A percentile compares a stretch with the other conserved stretches of the same genome.
phyloP scores from a whole-genome alignment of 2,888 invertebrate genomes.

The Eurytoma adleriae region DNA sequence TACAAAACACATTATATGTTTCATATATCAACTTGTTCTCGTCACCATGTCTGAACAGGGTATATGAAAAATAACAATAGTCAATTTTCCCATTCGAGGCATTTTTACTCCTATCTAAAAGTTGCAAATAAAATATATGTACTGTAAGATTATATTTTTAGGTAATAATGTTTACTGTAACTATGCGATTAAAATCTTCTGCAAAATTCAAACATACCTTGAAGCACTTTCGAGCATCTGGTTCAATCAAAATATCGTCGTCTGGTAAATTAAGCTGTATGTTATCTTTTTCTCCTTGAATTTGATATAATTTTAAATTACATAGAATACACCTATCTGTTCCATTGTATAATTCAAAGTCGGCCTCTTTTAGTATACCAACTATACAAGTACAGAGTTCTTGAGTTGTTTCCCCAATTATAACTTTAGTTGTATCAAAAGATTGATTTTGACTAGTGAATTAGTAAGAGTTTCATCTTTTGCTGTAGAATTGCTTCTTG shows the following conservation, averaged over 20 bases:
- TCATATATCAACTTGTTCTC: conserved; percentile 65
- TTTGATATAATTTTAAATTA: conserved; percentile 63
- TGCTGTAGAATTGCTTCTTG: conserved; percentile 35
- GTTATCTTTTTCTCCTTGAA: conserved; percentile 69
- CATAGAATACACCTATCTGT: conserved; percentile 71
- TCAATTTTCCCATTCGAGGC: conserved; percentile 65
- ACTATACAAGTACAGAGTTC: conserved; percentile 70
- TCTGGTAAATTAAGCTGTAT: conserved; percentile 66
- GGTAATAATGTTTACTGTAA: conserved; percentile 12
- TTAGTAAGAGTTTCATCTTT: conserved; percentile 47
- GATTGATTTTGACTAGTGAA: conserved; percentile 49
- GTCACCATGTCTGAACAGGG: conserved; percentile 70
- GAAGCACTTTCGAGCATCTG: conserved; percentile 64
- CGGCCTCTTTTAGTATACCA: conserved; percentile 66
- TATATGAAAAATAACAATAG: conserved; percentile 66
- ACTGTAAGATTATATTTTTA: conserved; percentile 18
- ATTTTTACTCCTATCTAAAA: conserved; percentile 69
- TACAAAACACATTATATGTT: conserved; percentile 71
- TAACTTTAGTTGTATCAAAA: conserved; percentile 58
- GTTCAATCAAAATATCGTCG: conserved; percentile 67
- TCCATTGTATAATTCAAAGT: conserved; percentile 69
- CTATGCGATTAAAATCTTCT: not conserved
- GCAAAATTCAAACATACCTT: conserved; percentile 61
- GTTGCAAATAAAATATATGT: conserved; percentile 25
- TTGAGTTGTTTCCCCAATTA: conserved; percentile 67